Evolutionary conservation across 1,140 invertebrate genomes (phyloP).

Genomic region (Eumeta japonica): DNA sequence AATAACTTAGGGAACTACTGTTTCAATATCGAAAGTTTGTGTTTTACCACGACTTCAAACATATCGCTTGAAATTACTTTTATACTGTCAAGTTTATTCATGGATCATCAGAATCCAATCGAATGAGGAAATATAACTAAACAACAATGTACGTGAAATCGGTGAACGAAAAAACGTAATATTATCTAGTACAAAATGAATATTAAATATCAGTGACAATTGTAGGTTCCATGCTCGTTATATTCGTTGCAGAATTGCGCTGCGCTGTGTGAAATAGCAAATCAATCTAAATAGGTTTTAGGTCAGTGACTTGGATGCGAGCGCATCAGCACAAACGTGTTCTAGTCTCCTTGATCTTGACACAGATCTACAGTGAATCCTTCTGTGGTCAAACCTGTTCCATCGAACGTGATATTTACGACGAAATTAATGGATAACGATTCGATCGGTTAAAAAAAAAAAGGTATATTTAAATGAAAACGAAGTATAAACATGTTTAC

Average conservation of each 20-base stretch:
- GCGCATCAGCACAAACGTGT: conserved; percentile 33
- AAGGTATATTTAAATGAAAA: conserved; percentile 7
- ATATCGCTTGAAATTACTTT: too few relatives aligned
- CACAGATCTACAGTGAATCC: conserved; percentile 43
- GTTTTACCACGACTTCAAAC: too few relatives aligned
- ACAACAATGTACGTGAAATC: neutral
- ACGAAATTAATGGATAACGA: conserved; percentile 2
- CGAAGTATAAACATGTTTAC: conserved; percentile 16
- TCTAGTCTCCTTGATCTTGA: conserved; percentile 44
- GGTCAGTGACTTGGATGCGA: conserved; percentile 27
- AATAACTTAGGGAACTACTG: too few relatives aligned
- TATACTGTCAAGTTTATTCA: too few relatives aligned
- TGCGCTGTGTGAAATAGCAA: conserved; percentile 8
- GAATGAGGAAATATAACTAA: too few relatives aligned
- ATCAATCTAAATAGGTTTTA: conserved; percentile 14
- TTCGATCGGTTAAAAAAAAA: conserved; percentile 1
- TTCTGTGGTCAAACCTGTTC: conserved; percentile 37
- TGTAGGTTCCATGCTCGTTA: too few relatives aligned
- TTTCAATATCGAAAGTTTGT: too few relatives aligned
- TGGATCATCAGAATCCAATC: too few relatives aligned
- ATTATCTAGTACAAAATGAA: conserved; percentile 24
- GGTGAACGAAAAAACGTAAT: conserved; percentile 19
- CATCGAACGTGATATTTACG: conserved; percentile 3
- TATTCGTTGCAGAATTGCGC: too few relatives aligned
- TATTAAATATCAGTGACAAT: conserved; percentile 20